Evolutionary conservation across 2,797 vertebrate species (phyloP).

Genomic region (Paedocypris micromegethes): DNA sequence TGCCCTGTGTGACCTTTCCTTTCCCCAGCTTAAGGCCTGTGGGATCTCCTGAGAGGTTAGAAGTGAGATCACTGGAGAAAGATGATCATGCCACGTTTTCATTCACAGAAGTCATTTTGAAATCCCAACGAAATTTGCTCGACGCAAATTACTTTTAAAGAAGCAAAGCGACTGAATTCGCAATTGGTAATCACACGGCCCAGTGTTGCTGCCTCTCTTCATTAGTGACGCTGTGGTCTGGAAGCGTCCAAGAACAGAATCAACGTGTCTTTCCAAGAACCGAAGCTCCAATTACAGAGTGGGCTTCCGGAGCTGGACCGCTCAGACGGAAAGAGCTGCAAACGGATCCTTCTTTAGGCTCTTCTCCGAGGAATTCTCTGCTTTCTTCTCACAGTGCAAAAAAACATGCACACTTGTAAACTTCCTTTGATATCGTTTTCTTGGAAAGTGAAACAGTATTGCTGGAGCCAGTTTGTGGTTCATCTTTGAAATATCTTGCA

Average conservation of each 20-base stretch:
- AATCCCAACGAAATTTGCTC: constrained; percentile 33
- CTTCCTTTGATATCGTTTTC: neutral
- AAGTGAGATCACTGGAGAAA: constrained; percentile 33
- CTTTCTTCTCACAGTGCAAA: constrained; percentile 11
- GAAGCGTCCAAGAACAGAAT: constrained; percentile 32
- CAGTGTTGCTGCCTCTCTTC: constrained; percentile 38
- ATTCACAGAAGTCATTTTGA: constrained; percentile 49
- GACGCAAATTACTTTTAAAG: constrained; percentile 28
- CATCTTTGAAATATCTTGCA: too few relatives aligned
- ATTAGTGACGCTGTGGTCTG: constrained; percentile 47
- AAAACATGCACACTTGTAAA: neutral
- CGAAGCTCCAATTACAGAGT: constrained; percentile 15
- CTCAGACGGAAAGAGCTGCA: constrained; percentile 23
- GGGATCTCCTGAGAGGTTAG: constrained; percentile 36
- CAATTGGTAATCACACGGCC: constrained; percentile 52
- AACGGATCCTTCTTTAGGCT: constrained; percentile 37
- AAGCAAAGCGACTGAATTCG: constrained; percentile 55
- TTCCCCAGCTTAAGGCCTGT: constrained; percentile 57
- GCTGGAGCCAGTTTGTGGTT: too few relatives aligned
- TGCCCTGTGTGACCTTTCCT: constrained; percentile 52
- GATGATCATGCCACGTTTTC: constrained; percentile 44
- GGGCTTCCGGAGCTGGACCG: constrained; percentile 28
- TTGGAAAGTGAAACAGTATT: neutral
- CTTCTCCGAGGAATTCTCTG: constrained; percentile 16
- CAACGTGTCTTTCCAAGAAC: constrained; percentile 35